These are phyloP conservation scores for Agrochola macilenta DNA, from an alignment of 2,888 invertebrate genomes.

Conservation along the genomic window DNA sequence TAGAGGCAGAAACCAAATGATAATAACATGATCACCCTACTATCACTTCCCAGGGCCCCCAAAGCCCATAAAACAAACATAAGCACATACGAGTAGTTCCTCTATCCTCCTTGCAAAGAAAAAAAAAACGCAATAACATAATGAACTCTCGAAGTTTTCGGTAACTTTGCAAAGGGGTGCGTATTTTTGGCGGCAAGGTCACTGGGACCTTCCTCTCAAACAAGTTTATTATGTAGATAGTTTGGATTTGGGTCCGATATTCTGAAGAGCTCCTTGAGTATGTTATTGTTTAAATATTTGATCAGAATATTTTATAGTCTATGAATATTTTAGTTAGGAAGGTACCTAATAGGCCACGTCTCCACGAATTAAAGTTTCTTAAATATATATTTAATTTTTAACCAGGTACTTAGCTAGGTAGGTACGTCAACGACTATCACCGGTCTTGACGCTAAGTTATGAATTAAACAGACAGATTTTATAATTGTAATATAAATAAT, in stretches of 20 bases:
- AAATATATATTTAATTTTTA: background rate
- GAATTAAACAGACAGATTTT: background rate
- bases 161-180: slow-evolving; percentile 45
- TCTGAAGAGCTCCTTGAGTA: slow-evolving; percentile 17
- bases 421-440: background rate
- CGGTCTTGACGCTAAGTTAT: too few relatives aligned
- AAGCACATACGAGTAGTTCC: slow-evolving; percentile 27
- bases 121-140: slow-evolving; percentile 49
- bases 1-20: background rate
- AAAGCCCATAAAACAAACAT: slow-evolving; percentile 1
- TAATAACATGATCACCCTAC: background rate
- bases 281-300: slow-evolving; percentile 29
- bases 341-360: background rate
- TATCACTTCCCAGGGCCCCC: background rate
- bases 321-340: background rate
- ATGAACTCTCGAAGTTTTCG: slow-evolving; percentile 28
- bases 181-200: slow-evolving; percentile 57
- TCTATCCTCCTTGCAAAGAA: slow-evolving; percentile 12
- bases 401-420: background rate
- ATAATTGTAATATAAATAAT: background rate
- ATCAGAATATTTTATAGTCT: slow-evolving; percentile 1
- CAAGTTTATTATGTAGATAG: slow-evolving; percentile 53
- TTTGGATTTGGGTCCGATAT: slow-evolving; percentile 51
- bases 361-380: background rate
- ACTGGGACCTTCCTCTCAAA: slow-evolving; percentile 32